A percentile compares a stretch with the other conserved stretches of the same genome.
Evolutionary conservation across 2,113 vertebrate species (phyloP).

Genomic region (Ammodytes dubius): DNA sequence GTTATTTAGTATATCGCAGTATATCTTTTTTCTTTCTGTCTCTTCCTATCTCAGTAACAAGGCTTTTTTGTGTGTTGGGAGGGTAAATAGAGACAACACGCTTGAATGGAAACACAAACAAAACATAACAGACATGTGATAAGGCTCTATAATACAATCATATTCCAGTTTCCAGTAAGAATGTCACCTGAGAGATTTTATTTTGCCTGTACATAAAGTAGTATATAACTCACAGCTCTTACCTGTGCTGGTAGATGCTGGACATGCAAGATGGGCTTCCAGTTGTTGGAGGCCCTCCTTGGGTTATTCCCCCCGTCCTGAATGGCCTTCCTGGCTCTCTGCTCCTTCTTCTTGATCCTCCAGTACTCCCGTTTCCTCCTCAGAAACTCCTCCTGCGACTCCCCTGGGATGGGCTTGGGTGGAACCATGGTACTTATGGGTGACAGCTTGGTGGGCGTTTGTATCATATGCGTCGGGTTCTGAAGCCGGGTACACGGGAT

Average conservation of each 20-base stretch:
- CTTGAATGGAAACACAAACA: neutral
- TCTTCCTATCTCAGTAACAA: neutral
- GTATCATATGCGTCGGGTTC: neutral
- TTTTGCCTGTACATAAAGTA: neutral
- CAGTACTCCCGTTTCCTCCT: slow-evolving; percentile 84
- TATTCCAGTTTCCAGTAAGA: neutral
- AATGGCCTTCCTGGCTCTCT: slow-evolving; percentile 84
- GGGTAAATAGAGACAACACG: neutral
- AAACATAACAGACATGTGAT: neutral
- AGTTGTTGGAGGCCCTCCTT: slow-evolving; percentile 30
- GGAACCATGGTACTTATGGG: slow-evolving; percentile 55
- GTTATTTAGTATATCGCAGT: too few relatives aligned
- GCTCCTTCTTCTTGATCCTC: slow-evolving; percentile 87
- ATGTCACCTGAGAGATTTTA: neutral
- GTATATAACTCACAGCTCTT: neutral
- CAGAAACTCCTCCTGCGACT: slow-evolving; percentile 80
- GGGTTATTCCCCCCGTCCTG: slow-evolving; percentile 54
- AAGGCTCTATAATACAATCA: neutral
- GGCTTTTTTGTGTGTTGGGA: neutral
- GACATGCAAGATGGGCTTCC: slow-evolving; percentile 53
- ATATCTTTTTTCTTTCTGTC: neutral
- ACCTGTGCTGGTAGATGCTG: slow-evolving; percentile 51
- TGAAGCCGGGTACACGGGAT: slow-evolving; percentile 26
- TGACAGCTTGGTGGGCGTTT: neutral
- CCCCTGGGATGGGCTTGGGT: slow-evolving; percentile 71